A percentile compares a stretch with the other conserved stretches of the same genome.
Conservation (phyloP, 2,888 invertebrate genomes). For the Drosophila gaucha region DNA sequence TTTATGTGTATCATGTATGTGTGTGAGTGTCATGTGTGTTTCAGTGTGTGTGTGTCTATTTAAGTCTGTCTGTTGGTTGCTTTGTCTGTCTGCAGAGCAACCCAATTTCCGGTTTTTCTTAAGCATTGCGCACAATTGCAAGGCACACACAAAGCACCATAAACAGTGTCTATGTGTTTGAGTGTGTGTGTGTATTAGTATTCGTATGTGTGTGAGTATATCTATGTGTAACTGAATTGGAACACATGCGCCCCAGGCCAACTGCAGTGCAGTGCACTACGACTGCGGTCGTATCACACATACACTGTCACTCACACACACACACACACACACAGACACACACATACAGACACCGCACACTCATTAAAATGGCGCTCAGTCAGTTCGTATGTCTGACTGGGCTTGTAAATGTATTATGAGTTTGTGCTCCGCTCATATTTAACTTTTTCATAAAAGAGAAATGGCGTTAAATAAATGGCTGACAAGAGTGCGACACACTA, state of each 20-base stretch:
- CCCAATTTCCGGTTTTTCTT: slow-evolving; percentile 81
- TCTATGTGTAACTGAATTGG: slow-evolving; percentile 68
- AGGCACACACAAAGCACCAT: slow-evolving; percentile 49
- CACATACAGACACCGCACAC: slow-evolving; percentile 34
- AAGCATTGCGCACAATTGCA: slow-evolving; percentile 75
- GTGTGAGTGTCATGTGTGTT: slow-evolving; percentile 30
- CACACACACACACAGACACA: slow-evolving; percentile 10
- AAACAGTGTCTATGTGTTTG: slow-evolving; percentile 27
- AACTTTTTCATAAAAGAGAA: slow-evolving; percentile 72
- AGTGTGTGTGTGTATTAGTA: slow-evolving; percentile 7
- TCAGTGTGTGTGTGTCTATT: slow-evolving; percentile 40
- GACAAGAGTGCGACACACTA: slow-evolving; percentile 28
- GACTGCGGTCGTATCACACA: too few species aligned
- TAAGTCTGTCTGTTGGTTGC: slow-evolving; percentile 51
- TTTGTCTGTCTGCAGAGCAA: slow-evolving; percentile 70
- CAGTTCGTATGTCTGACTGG: slow-evolving; percentile 39
- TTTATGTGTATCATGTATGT: slow-evolving; percentile 39
- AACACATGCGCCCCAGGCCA: slow-evolving; percentile 77
- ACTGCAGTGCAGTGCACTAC: slow-evolving; percentile 79
- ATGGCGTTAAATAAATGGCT: slow-evolving; percentile 73
- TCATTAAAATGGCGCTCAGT: slow-evolving; percentile 77
- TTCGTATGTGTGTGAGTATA: slow-evolving; percentile 14
- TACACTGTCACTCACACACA: slow-evolving; percentile 19
- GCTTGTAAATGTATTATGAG: slow-evolving; percentile 68
- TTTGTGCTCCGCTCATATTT: slow-evolving; percentile 62